Evolutionary conservation across 2,113 vertebrate species (phyloP).

Genomic region (Tauraco erythrolophus): DNA sequence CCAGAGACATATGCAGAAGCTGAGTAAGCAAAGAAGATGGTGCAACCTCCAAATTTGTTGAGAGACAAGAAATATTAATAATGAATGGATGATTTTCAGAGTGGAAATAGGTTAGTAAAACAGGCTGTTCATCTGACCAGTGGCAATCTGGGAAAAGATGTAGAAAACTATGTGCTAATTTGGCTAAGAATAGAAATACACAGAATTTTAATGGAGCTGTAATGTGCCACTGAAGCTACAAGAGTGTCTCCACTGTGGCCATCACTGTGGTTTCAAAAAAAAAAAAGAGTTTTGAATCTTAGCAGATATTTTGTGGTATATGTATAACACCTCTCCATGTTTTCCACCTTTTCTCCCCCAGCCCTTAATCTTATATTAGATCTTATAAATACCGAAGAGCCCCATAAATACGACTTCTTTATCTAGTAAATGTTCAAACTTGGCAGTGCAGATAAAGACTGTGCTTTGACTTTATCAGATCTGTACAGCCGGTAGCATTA

Average conservation of each 20-base stretch:
- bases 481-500: accelerated
- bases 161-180: background rate
- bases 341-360: background rate
- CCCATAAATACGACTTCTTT: background rate
- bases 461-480: background rate
- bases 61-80: background rate
- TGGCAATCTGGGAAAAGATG: background rate
- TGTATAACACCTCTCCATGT: background rate
- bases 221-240: background rate
- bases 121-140: background rate
- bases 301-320: background rate
- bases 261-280: accelerated
- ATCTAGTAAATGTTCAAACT: background rate
- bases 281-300: background rate
- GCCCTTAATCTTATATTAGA: background rate
- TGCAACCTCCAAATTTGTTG: background rate
- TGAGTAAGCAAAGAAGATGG: background rate
- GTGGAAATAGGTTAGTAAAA: background rate
- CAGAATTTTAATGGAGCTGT: background rate
- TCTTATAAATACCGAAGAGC: background rate
- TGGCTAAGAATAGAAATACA: background rate
- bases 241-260: background rate
- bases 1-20: background rate
- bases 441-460: background rate
- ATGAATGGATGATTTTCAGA: background rate